phyloP scores from a whole-genome alignment of 2,888 invertebrate species.

The Cabera pusaria region DNA sequence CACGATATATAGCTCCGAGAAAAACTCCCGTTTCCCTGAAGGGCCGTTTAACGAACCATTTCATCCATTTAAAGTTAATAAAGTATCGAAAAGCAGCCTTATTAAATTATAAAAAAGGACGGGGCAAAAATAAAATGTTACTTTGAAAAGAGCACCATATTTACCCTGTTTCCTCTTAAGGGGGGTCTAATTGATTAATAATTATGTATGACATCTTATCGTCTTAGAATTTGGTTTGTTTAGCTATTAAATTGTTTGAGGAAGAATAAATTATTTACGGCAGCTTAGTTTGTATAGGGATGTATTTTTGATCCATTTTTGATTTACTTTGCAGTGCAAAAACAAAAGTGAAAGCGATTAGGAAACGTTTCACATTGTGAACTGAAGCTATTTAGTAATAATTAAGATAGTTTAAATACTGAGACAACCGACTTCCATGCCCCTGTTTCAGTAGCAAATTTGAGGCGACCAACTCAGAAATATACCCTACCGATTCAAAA shows the following conservation, averaged over 20 bases:
- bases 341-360: neutral
- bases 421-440: too few relatives aligned
- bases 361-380: too few relatives aligned
- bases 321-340: constrained; percentile 36
- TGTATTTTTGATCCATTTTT: constrained; percentile 49
- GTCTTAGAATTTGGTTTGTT: constrained; percentile 68
- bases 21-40: constrained; percentile 42
- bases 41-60: constrained; percentile 66
- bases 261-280: constrained; percentile 58
- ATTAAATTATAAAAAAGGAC: constrained; percentile 62
- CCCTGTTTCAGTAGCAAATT: too few relatives aligned
- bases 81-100: constrained; percentile 72
- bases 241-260: constrained; percentile 66
- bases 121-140: constrained; percentile 9
- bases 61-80: constrained; percentile 71
- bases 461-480: too few relatives aligned
- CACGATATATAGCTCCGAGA: constrained; percentile 27
- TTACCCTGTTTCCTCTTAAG: constrained; percentile 43
- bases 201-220: constrained; percentile 49
- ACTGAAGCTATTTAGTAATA: too few relatives aligned
- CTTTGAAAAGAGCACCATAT: constrained; percentile 34
- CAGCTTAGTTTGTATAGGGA: constrained; percentile 41
- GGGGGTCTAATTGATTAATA: constrained; percentile 60
- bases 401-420: too few relatives aligned
- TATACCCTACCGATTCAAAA: too few relatives aligned